Evolutionary conservation across 2,797 vertebrate genomes (phyloP), one percentile per base, ranked within the genome.

Genomic region (Scleropages formosus): DNA sequence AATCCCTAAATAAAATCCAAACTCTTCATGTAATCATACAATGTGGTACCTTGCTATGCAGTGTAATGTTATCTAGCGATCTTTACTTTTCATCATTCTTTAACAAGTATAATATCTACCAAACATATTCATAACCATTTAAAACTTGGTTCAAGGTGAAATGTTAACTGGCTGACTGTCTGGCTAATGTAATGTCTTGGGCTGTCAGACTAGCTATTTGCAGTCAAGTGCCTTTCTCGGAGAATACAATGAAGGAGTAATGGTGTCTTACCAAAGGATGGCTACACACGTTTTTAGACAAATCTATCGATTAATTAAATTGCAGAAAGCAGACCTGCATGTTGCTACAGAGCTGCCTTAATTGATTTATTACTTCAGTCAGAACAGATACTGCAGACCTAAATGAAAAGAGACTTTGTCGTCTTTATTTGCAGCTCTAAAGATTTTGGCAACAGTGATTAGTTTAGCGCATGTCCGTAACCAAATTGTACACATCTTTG

Each of bases 1-100:
- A 39, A n/a, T 71, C 51, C 69, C 69, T 51, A 24, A 59, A 10
- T 49, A 39, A 59, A 71, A 71, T 71, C 53, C 49, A 71, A 71
- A 53, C 12, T 53, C 68, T 58, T 69, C 24, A 53, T 58, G 24
- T 56, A 69, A 51, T 20, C 53, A 71, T 58, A 20, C n/a, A 49
- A 24, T 58, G 15, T 3, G 16, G 16, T 31, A 31, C 16, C n/a
- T 58, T 71, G 27, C 26, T 39, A 39, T 31, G n/a, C n/a, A n/a
- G n/a, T 22, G 69, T 56, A 56, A 56, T 56, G 39, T 39, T 39
- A 39, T 39, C 39, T 39, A 39, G 31, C 31, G 39, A 39, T 6
- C 31, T 31, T 39, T 39, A 39, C 31, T 39, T 39, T 39, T 6
- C 31, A 39, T 6, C 31, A 6, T 13, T 26, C 46, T 20, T 46